Percentiles rank a stretch among this genome's conserved stretches.
Evolutionary conservation across 2,888 invertebrate species (phyloP).

Genomic region (Uropetala carovei): DNA sequence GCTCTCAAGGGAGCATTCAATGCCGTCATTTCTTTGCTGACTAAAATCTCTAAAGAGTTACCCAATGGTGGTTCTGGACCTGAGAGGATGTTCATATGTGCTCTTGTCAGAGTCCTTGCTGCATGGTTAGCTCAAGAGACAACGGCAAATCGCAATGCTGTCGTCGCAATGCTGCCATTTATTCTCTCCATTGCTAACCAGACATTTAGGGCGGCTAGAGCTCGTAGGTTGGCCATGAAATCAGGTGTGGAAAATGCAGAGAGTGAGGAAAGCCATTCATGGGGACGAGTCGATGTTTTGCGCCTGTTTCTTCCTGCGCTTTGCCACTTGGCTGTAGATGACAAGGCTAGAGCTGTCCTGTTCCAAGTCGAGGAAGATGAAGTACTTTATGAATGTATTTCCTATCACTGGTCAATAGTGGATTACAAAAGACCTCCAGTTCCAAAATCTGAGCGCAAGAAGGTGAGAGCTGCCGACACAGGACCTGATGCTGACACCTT

Average conservation of each 20-base stretch:
- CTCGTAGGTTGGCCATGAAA: slow-evolving; percentile 83
- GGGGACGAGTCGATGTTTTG: slow-evolving; percentile 84
- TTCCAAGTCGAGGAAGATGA: slow-evolving; percentile 81
- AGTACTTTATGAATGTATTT: slow-evolving; percentile 86
- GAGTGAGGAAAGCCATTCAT: slow-evolving; percentile 75
- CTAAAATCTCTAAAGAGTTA: slow-evolving; percentile 83
- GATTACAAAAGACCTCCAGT: slow-evolving; percentile 90
- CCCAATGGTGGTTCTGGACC: slow-evolving; percentile 75
- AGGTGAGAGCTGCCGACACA: slow-evolving; percentile 85
- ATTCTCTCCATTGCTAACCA: slow-evolving; percentile 88
- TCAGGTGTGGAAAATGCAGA: slow-evolving; percentile 78
- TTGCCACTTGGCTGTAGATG: slow-evolving; percentile 94
- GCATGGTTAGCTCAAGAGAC: slow-evolving; percentile 96
- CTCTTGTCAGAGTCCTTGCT: slow-evolving; percentile 88
- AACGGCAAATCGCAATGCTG: slow-evolving; percentile 89
- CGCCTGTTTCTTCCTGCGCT: slow-evolving; percentile 91
- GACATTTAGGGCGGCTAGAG: slow-evolving; percentile 85
- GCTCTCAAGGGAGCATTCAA: slow-evolving; percentile 93
- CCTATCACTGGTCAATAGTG: slow-evolving; percentile 91
- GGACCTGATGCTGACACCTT: slow-evolving; percentile 85
- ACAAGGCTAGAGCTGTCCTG: slow-evolving; percentile 84
- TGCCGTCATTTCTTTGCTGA: slow-evolving; percentile 85
- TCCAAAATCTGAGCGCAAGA: slow-evolving; percentile 87
- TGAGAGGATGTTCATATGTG: slow-evolving; percentile 89
- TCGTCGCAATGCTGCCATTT: slow-evolving; percentile 88